Base-by-base conservation (phyloP, 2,888 invertebrate genomes). In the Melolontha melolontha region DNA sequence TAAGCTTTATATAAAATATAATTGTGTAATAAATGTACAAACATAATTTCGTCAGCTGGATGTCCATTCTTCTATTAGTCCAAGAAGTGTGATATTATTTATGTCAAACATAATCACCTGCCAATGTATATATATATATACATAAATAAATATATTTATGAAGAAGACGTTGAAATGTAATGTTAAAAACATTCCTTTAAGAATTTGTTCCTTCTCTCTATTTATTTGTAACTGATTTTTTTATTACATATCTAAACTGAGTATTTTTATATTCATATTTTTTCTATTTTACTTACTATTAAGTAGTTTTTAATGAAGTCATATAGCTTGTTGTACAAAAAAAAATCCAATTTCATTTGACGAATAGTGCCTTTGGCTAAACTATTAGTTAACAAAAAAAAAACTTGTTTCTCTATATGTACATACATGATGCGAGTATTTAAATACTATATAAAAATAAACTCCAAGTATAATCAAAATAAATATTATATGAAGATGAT, bases 31-130 rank as follows among this genome's bases (percentile, higher is more conserved):
- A 34, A 34, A 34, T 42, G 64, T 66, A 54, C 66, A 44, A 65
- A 41, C 34, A 44, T 57, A 34, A 47, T 55, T 66, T 50, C 12
- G 41, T 64, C 55, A 57, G 66, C 57, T 66, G 39, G 55, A 57
- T 66, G 66, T 66, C 54, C 44, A 66, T 66, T 63, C 50, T 51
- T 64, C 51, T 52, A 47, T 67, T 63, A 63, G 63, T 67, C 67
- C 67, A 63, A 55, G 52, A 67, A 63, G 67, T 67, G 72, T 72
- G 72, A 72, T 72, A 72, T 68, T 70, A 71, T 70, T 72, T 70
- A 72, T 70, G 70, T 72, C 67, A 70, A 69, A 70, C 72, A 72
- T 72, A 72, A 72, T 67, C 67, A 67, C 67, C 67, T 67, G 67
- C 67, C 67, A 67, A 63, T 67, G 67, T 67, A 63, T 50, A 57